A percentile compares a stretch with the other conserved stretches of the same genome.
phyloP scores from a whole-genome alignment of 64 coral and sea anemone genomes.

The Pocillopora verrucosa region DNA sequence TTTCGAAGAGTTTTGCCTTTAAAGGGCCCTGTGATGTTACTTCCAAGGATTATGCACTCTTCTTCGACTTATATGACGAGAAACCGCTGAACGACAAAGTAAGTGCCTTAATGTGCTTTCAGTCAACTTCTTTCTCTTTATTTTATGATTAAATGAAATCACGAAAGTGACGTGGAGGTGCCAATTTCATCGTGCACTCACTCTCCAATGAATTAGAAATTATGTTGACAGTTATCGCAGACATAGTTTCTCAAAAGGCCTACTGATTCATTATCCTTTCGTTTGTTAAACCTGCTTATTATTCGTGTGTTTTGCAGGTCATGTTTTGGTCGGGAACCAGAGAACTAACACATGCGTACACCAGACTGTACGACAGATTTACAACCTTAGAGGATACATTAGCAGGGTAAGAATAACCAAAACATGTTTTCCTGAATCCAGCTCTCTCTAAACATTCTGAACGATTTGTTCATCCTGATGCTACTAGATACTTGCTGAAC shows the following conservation, averaged over 20 bases:
- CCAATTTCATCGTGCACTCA: too few relatives aligned
- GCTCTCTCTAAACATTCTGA: background rate
- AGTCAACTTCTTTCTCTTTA: background rate
- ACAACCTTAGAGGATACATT: slow-evolving; percentile 91
- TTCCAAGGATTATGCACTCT: slow-evolving; percentile 53
- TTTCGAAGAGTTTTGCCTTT: slow-evolving; percentile 70
- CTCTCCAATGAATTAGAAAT: too few relatives aligned
- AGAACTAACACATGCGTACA: slow-evolving; percentile 84
- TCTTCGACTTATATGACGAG: slow-evolving; percentile 80
- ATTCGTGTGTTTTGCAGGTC: slow-evolving; percentile 39
- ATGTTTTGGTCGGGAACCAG: slow-evolving; percentile 95
- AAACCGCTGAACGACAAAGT: slow-evolving; percentile 75
- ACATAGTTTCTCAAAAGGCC: too few relatives aligned
- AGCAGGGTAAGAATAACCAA: slow-evolving; percentile 64
- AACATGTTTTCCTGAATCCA: background rate
- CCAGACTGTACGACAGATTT: slow-evolving; percentile 74
- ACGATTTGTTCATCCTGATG: background rate
- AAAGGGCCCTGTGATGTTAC: slow-evolving; percentile 80
- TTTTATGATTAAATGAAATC: background rate
- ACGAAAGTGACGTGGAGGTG: too few relatives aligned
- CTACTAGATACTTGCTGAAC: slow-evolving; percentile 65
- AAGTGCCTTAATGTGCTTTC: background rate
- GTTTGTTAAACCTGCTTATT: background rate
- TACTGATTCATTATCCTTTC: background rate
- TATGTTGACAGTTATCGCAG: too few relatives aligned